Percentiles rank a stretch among this genome's conserved stretches.
Evolutionary conservation across 1,140 invertebrate genomes (phyloP).

Genomic region (Magallana ariakensis): DNA sequence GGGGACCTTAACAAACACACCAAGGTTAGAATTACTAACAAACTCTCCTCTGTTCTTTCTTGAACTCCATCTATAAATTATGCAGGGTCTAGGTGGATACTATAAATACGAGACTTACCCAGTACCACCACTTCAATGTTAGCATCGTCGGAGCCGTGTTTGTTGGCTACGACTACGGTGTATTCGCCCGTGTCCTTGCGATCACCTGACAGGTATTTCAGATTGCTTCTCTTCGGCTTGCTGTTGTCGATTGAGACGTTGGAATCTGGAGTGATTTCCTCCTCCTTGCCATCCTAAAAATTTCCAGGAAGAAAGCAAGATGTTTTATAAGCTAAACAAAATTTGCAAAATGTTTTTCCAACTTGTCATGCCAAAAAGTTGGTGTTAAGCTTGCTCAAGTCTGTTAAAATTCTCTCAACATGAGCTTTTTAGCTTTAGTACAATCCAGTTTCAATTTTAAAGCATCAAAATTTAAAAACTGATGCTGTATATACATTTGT

Average conservation of each 20-base stretch:
- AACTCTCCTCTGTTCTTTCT: too few species aligned
- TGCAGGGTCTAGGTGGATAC: too few species aligned
- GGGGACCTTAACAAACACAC: constrained; percentile 85
- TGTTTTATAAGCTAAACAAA: neutral
- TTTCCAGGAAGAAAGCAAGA: too few species aligned
- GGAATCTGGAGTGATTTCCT: constrained; percentile 60
- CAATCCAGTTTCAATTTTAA: neutral
- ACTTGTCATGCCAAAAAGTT: neutral
- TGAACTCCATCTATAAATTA: too few species aligned
- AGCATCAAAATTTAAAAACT: neutral
- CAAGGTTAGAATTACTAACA: neutral
- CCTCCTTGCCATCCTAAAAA: constrained; percentile 66
- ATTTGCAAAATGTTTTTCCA: neutral
- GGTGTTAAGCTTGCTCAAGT: neutral
- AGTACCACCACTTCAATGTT: constrained; percentile 97
- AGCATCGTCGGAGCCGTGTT: constrained; percentile 95
- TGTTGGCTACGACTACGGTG: constrained; percentile 95
- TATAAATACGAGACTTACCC: constrained; percentile 81
- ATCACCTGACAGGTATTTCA: constrained; percentile 94
- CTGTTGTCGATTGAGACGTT: constrained; percentile 61
- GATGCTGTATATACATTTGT: neutral
- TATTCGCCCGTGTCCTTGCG: constrained; percentile 97
- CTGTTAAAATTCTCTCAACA: constrained; percentile 4
- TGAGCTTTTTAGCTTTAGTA: neutral
- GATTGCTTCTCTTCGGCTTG: constrained; percentile 68